phyloP scores from a whole-genome alignment of 2,113 vertebrate species.

The Dasyornis broadbenti region DNA sequence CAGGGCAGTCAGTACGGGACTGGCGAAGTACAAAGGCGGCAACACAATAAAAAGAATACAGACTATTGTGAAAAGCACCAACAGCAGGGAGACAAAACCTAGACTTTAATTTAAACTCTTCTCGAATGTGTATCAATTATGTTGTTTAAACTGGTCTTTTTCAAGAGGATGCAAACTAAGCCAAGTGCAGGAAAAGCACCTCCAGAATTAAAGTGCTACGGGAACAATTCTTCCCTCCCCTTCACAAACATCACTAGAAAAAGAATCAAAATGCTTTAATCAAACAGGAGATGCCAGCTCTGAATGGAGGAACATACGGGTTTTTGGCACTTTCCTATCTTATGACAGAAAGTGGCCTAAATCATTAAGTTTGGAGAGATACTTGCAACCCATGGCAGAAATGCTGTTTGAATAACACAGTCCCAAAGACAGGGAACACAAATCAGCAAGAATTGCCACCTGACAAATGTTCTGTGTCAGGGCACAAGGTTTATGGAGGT shows the following conservation, averaged over 20 bases:
- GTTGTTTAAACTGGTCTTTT: background rate
- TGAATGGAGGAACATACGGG: background rate
- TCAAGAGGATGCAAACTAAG: background rate
- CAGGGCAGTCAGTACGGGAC: background rate
- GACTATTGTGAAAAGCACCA: background rate
- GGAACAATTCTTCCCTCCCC: background rate
- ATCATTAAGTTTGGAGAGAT: background rate
- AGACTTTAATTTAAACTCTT: background rate
- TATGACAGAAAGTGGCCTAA: background rate
- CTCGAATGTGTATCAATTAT: background rate
- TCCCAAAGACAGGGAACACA: background rate
- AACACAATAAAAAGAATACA: background rate
- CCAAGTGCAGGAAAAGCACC: background rate
- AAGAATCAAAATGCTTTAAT: background rate
- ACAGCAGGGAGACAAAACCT: background rate
- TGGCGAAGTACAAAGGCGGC: background rate
- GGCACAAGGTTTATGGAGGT: background rate
- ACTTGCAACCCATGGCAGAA: background rate
- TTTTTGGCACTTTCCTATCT: constrained; percentile 23
- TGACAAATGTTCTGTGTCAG: background rate
- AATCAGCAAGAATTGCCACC: background rate
- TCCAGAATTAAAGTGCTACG: background rate
- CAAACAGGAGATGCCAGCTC: background rate
- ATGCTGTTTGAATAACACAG: background rate
- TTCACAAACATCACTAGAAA: background rate